Evolutionary conservation across 2,113 vertebrate genomes (phyloP), one percentile per base, ranked within the genome.

Genomic region (Coreoperca whiteheadi): DNA sequence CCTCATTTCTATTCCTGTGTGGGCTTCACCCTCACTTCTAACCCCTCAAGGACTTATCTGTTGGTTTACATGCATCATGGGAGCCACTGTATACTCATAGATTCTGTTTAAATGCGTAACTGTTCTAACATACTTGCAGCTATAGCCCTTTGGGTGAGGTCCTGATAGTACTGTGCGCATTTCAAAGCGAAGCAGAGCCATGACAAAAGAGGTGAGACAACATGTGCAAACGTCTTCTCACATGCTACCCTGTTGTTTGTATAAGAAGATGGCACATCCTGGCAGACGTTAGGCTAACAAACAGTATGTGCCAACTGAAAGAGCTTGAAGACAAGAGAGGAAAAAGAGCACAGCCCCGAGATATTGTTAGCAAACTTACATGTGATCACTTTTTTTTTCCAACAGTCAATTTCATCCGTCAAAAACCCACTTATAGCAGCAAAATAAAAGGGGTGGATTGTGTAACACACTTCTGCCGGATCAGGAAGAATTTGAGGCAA

Each of bases 401-500:
- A 3, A 21, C 21, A 25, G 15, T 28, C 48, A 3, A 39, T 6
- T 48, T 41, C 1, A 34, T 8, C 59, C 11, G 46, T 53, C 34
- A 56, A 16, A 74, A 72, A 48, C 4, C 0, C 48, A 10, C 50
- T 60, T 59, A 51, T 0, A 77, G 15, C 16, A 37, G 25, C 53
- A 57, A 50, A 63, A 60, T 48, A 56, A 39, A 80, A 59, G 25
- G 70, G 67, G 72, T 48, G 3, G 63, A 54, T 83, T 90, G 37
- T 4, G 14, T 83, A 83, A 85, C 43, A 53, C 21, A 41, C 68
- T 75, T 81, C 50, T 73, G 56, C 69, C 43, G 72, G 59, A 87
- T 89, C 65, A 25, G 81, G 83, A 54, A 61, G 77, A 80, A 57
- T 84, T 89, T 87, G 77, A 84, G 73, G 69, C 50, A 68, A 87